Base-by-base conservation (phyloP, 64 coral and sea anemone genomes). In the Porites australiensis region DNA sequence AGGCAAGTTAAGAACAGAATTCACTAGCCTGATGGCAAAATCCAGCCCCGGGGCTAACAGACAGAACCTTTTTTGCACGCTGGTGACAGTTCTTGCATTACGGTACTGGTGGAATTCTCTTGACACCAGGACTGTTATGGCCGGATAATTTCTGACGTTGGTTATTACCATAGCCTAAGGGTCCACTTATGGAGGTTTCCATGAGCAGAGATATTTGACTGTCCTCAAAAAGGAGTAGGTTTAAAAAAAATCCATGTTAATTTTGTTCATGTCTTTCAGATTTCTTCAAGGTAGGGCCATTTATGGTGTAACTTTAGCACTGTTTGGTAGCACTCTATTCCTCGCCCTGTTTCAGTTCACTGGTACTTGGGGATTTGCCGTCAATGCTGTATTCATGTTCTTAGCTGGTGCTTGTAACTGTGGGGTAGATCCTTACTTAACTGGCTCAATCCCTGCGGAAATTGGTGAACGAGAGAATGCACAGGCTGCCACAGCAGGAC, bases 401-500 rank as follows among this genome's bases (percentile, higher is more conserved):
- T 13, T 99, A 67, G 94, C 98, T 75, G 98, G 98, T 50, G 92
- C 92, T 13, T 99, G 98, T 55, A 99, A 99, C 88, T 99, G 98
- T 94, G 98, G 98, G 10, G 94, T 95, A 64, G 98, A 99, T 72
- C 98, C 98, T 4, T 94, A 96, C 19, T 49, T 99, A 64, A 94
- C 94, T 19, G 98, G 98, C 6, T 96, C 98, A 52, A 96, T 99
- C 19, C 91, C 98, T n/a, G 94, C 94, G 0, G 91, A 95, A 46
- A 87, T 99, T 49, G 98, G 98, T 54, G 94, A 99, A 46, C 93
- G 79, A 54, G 98, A 90, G 52, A 96, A 99, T 92, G 91, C 94
- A 57, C 98, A 99, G 67, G 98, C 98, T 57, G 98, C 98, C 79
- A 94, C 96, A 6, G 88, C 98, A 66, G 98, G 98, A 52, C 85